Evolutionary conservation across 2,113 vertebrate species (phyloP), one percentile per base, ranked within the genome.

Genomic region (Silurus asotus): DNA sequence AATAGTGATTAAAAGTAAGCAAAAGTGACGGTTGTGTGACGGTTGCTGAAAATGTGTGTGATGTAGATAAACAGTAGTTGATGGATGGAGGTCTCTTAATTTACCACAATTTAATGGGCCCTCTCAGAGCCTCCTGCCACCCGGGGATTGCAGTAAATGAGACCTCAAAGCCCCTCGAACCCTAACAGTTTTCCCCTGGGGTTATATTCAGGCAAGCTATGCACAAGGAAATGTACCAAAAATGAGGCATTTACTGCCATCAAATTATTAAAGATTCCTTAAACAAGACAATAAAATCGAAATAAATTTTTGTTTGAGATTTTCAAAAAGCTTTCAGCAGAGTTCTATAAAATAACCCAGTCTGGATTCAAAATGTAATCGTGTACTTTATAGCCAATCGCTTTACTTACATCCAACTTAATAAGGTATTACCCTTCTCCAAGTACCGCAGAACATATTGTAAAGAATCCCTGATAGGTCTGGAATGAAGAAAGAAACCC

Each of bases 61-160:
- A 86, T 86, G 79, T 14, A 82, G 79, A 86, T 86, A 86, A 86
- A 86, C 69, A 82, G 85, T 28, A 82, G 69, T 64, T 86, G 85
- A 86, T 86, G 85, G 85, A 82, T 82, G 85, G 19, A 82, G 79
- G 79, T 75, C 80, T 76, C 85, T 87, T 87, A 82, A 87, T 87
- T 76, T 87, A 87, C 85, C 59, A 87, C 85, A 76, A 51, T 87
- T 81, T 87, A 87, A 82, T 76, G 58, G 85, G 70, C 69, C 69
- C 80, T 87, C 80, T 82, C 80, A 65, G 59, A 87, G 80, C 25
- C 85, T 70, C 37, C 67, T 55, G 79, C 78, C 69, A 80, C 74
- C 70, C 76, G 59, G 80, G 85, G 85, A 87, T 82, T 81, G 69
- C 5, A 13, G 79, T 83, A 87, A 87, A 83, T 58, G 70, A 76